These are phyloP conservation scores for Papilio gigon DNA, from an alignment of 2,888 invertebrate species.

Conservation along the genomic window DNA sequence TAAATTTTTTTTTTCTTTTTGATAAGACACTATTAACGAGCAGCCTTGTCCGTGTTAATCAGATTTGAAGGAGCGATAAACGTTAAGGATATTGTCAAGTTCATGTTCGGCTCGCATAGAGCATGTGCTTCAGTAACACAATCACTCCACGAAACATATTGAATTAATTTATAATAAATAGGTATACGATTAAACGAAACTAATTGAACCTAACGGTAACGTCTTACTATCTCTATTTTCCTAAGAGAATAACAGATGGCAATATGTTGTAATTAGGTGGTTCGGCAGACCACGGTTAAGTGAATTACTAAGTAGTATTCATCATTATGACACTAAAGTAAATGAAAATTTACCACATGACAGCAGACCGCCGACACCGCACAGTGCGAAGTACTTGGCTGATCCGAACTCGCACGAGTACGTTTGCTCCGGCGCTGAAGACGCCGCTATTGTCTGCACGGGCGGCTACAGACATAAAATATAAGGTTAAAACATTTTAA, in stretches of 20 bases:
- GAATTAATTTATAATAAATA: no score
- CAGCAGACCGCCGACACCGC: conserved; percentile 93
- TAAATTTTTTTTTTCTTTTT: neutral
- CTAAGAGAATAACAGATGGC: no score
- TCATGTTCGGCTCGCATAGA: neutral
- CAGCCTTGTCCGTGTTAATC: conserved; percentile 49
- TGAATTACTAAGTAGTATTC: no score
- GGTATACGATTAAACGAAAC: no score
- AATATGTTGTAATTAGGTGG: no score
- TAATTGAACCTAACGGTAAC: no score
- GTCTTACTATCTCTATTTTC: no score
- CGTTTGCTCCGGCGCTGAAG: conserved; percentile 57
- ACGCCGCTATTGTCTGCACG: conserved; percentile 69
- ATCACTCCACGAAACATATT: no score
- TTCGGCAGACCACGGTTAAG: no score
- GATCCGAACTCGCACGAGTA: conserved; percentile 96
- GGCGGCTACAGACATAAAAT: neutral
- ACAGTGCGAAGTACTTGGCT: conserved; percentile 92
- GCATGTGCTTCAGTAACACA: no score
- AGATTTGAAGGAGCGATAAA: conserved; percentile 13
- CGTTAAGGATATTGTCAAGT: conserved; percentile 5
- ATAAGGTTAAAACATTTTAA: neutral
- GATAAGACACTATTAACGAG: conserved; percentile 38
- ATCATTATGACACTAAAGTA: no score
- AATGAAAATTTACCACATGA: conserved; percentile 79